Percentiles rank a stretch among this genome's conserved stretches.
Evolutionary conservation across 2,888 invertebrate genomes (phyloP).

Genomic region (Cremastinae sp.): DNA sequence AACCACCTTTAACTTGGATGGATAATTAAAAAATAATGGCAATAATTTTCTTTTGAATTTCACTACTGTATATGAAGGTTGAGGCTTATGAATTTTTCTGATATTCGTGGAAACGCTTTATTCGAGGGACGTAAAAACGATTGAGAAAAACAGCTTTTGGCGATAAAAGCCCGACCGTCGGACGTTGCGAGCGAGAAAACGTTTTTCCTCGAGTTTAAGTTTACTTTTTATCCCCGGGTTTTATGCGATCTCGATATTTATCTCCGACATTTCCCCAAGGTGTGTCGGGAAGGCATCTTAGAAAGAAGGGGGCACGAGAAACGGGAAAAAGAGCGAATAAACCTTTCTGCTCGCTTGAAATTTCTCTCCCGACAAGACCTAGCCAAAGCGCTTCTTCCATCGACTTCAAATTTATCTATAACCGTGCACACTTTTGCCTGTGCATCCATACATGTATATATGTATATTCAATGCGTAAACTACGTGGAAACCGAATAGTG

Average conservation of each 20-base stretch:
- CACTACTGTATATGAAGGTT: no score
- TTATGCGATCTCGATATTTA: constrained; percentile 34
- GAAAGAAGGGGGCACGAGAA: neutral
- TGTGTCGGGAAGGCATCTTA: neutral
- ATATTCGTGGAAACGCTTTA: neutral
- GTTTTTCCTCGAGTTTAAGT: neutral
- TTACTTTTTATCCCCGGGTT: neutral
- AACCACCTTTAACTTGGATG: no score
- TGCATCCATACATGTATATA: neutral
- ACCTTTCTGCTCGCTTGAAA: constrained; percentile 32
- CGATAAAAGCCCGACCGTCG: neutral
- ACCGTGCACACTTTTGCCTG: no score
- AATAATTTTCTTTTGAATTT: no score
- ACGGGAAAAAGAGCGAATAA: constrained; percentile 20
- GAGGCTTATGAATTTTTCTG: no score
- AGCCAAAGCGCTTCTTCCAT: constrained; percentile 39
- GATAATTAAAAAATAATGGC: no score
- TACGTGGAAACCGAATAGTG: constrained; percentile 1
- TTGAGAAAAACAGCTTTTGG: neutral
- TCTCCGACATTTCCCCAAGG: constrained; percentile 49
- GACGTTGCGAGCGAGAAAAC: neutral
- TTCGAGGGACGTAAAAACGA: neutral
- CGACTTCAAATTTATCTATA: constrained; percentile 4
- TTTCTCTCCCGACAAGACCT: constrained; percentile 36
- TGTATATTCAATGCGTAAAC: no score